A percentile compares a stretch with the other conserved stretches of the same genome.
These are phyloP conservation scores for Eupithecia centaureata DNA, from an alignment of 2,888 invertebrate species.

Conservation along the genomic window DNA sequence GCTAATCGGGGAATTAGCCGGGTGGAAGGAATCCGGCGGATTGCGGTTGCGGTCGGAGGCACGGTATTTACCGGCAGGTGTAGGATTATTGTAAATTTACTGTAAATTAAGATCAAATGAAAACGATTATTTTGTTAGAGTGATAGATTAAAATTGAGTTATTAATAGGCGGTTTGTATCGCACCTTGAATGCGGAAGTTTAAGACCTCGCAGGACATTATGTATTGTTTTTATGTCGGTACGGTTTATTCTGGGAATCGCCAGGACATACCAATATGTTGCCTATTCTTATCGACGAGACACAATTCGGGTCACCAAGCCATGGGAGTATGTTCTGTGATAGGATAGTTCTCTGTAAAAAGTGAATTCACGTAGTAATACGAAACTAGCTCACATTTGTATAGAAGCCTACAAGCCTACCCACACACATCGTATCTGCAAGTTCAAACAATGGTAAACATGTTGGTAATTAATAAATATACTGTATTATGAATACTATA, in stretches of 20 bases:
- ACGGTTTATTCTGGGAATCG: background rate
- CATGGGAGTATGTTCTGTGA: background rate
- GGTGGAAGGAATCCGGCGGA: slow-evolving; percentile 8
- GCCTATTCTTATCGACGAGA: background rate
- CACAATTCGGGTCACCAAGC: background rate
- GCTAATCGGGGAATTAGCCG: slow-evolving; percentile 35
- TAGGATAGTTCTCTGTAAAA: background rate
- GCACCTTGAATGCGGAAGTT: too few relatives aligned
- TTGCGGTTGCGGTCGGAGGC: background rate
- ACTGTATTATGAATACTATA: too few relatives aligned
- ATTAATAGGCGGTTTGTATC: too few relatives aligned
- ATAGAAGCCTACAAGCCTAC: too few relatives aligned
- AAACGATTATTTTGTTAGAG: background rate
- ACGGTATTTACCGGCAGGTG: background rate
- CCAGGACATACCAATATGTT: background rate
- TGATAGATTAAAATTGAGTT: background rate
- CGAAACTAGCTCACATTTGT: too few relatives aligned
- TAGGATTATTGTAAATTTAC: background rate
- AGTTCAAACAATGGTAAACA: too few relatives aligned
- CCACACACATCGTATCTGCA: too few relatives aligned
- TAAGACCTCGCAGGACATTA: background rate
- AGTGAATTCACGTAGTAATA: background rate
- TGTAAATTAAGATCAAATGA: background rate
- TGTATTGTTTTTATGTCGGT: too few relatives aligned
- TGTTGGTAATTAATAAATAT: too few relatives aligned